Percentiles rank a stretch among this genome's conserved stretches.
Evolutionary conservation across 2,113 vertebrate genomes (phyloP).

Genomic region (Neotoma lepida): DNA sequence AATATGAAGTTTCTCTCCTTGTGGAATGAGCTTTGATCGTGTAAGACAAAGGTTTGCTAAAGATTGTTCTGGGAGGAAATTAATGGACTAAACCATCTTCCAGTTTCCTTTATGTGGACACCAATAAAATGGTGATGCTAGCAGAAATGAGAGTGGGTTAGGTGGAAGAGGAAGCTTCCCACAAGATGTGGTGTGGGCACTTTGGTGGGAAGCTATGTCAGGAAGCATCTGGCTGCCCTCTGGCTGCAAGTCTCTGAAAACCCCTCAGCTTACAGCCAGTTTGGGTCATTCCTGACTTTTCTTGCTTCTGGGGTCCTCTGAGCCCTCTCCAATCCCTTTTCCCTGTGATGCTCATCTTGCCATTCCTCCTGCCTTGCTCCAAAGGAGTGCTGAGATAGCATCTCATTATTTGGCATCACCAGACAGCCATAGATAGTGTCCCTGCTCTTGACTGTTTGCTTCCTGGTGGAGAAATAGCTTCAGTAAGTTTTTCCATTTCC

Average conservation of each 20-base stretch:
- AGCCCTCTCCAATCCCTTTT: not conserved
- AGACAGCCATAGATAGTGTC: not conserved
- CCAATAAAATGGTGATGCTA: not conserved
- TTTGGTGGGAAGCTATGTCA: not conserved
- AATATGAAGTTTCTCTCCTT: not conserved
- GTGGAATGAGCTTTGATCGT: not conserved
- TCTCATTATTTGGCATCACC: constrained; percentile 7
- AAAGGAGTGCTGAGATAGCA: not conserved
- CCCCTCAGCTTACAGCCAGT: not conserved
- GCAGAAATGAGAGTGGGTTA: not conserved
- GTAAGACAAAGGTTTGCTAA: not conserved
- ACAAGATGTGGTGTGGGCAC: not conserved
- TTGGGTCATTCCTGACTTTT: not conserved
- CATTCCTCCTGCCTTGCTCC: not conserved
- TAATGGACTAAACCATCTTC: not conserved
- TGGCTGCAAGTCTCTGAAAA: not conserved
- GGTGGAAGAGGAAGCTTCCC: not conserved
- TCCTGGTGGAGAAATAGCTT: constrained; percentile 24
- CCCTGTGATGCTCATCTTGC: not conserved
- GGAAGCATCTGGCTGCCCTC: not conserved
- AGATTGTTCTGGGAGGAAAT: not conserved
- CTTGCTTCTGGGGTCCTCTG: not conserved
- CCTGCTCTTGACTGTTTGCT: not conserved
- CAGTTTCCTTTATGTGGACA: not conserved
- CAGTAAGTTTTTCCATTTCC: constrained; percentile 54